A percentile compares a stretch with the other conserved stretches of the same genome.
These are phyloP conservation scores for Melanotaenia pygmaea DNA, from an alignment of 2,797 vertebrate genomes.

Conservation along the genomic window DNA sequence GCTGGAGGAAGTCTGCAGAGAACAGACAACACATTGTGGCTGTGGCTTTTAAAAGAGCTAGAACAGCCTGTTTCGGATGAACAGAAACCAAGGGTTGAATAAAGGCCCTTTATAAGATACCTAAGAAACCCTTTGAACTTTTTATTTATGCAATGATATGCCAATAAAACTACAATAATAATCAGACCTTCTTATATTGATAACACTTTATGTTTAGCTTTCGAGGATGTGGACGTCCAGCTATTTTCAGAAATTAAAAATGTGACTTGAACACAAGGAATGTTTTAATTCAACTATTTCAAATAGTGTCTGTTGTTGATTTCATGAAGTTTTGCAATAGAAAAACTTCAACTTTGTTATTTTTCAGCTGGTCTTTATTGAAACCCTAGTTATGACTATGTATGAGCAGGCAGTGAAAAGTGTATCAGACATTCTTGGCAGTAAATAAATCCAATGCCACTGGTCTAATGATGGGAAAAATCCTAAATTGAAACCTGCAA, in stretches of 20 bases:
- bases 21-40: too few relatives aligned
- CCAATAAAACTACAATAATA: neutral
- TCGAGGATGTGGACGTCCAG: neutral
- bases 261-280: neutral
- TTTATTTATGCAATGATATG: neutral
- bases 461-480: slow-evolving; percentile 55
- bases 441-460: slow-evolving; percentile 44
- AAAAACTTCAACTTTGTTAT: slow-evolving; percentile 22
- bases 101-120: neutral
- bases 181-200: neutral
- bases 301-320: slow-evolving; percentile 6
- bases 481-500: slow-evolving; percentile 47
- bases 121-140: neutral
- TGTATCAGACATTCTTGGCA: slow-evolving; percentile 48
- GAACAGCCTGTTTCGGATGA: too few relatives aligned
- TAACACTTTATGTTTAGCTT: neutral
- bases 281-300: neutral
- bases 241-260: neutral
- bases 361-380: slow-evolving; percentile 33
- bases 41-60: too few relatives aligned
- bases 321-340: slow-evolving; percentile 3
- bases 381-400: slow-evolving; percentile 28
- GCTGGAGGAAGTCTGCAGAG: too few relatives aligned
- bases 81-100: neutral
- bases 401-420: slow-evolving; percentile 30